phyloP scores from a whole-genome alignment of 53 echinoderm and acorn worm species.

The Holothuria scabra region DNA sequence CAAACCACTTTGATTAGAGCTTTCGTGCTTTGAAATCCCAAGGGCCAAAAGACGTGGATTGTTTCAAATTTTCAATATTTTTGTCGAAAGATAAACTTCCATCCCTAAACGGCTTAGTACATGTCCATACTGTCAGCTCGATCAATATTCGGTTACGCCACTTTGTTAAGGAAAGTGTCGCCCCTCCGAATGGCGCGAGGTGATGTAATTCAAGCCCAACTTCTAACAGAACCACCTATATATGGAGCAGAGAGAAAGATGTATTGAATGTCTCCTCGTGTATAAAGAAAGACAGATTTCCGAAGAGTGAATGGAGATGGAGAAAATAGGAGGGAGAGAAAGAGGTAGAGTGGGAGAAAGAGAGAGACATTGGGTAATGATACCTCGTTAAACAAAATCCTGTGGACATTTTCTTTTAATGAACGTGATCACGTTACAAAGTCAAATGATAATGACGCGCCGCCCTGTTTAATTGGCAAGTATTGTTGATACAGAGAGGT shows the following conservation, averaged over 20 bases:
- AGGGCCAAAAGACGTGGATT: too few relatives aligned
- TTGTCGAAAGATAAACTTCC: too few relatives aligned
- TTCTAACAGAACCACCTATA: slow-evolving; percentile 24
- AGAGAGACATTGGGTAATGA: background rate
- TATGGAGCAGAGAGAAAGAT: slow-evolving; percentile 16
- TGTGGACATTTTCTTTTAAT: too few relatives aligned
- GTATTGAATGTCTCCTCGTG: slow-evolving; percentile 18
- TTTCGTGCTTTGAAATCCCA: too few relatives aligned
- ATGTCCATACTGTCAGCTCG: background rate
- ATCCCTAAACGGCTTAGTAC: too few relatives aligned
- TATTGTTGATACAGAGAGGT: too few relatives aligned
- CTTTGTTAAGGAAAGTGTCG: slow-evolving; percentile 20
- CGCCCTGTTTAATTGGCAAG: too few relatives aligned
- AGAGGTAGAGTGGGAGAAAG: background rate
- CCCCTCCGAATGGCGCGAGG: background rate
- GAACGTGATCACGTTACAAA: too few relatives aligned
- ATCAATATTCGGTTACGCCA: slow-evolving; percentile 38
- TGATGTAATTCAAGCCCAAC: slow-evolving; percentile 27
- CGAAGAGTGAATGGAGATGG: background rate
- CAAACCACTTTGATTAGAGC: too few relatives aligned
- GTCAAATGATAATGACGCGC: too few relatives aligned
- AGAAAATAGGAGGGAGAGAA: background rate
- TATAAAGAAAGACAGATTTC: background rate
- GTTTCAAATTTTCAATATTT: too few relatives aligned
- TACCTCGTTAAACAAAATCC: too few relatives aligned